These are phyloP conservation scores for Sinocyclocheilus maitianheensis DNA, from an alignment of 2,113 vertebrate species.

Conservation along the genomic window DNA sequence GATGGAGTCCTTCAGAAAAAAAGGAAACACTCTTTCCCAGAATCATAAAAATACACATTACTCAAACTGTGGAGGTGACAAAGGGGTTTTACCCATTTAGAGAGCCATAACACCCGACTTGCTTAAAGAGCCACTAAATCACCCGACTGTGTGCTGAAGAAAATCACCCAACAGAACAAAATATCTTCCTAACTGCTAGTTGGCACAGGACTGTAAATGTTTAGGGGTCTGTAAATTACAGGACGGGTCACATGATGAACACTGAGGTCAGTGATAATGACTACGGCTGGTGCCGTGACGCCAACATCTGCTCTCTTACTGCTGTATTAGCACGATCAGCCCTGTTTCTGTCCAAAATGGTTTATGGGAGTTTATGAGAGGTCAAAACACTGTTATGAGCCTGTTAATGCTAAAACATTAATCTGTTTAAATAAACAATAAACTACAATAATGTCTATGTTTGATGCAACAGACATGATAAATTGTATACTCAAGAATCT, in stretches of 20 bases:
- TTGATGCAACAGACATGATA: not conserved
- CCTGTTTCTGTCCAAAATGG: conserved; percentile 31
- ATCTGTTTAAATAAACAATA: conserved; percentile 47
- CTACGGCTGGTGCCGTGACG: not conserved
- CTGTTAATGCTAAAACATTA: conserved; percentile 47
- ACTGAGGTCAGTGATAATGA: conserved; percentile 25
- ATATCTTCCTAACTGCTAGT: conserved; percentile 59
- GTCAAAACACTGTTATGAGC: conserved; percentile 43
- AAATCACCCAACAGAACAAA: conserved; percentile 57
- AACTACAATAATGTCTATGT: conserved; percentile 1
- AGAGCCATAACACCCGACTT: conserved; percentile 55
- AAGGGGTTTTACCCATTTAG: conserved; percentile 34
- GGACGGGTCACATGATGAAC: conserved; percentile 40
- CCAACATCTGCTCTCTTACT: not conserved
- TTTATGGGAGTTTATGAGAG: conserved; percentile 27
- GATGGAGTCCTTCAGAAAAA: conserved; percentile 31
- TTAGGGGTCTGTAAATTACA: conserved; percentile 54
- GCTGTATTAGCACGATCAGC: conserved; percentile 20
- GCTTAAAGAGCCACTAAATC: conserved; percentile 53
- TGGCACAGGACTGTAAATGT: conserved; percentile 49
- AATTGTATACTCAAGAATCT: not conserved
- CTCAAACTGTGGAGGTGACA: conserved; percentile 32
- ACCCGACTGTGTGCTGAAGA: conserved; percentile 47
- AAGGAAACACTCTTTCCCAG: conserved; percentile 39
- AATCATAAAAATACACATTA: conserved; percentile 35